Evolutionary conservation across 2,888 invertebrate species (phyloP).

Genomic region (Parelbella ahira): DNA sequence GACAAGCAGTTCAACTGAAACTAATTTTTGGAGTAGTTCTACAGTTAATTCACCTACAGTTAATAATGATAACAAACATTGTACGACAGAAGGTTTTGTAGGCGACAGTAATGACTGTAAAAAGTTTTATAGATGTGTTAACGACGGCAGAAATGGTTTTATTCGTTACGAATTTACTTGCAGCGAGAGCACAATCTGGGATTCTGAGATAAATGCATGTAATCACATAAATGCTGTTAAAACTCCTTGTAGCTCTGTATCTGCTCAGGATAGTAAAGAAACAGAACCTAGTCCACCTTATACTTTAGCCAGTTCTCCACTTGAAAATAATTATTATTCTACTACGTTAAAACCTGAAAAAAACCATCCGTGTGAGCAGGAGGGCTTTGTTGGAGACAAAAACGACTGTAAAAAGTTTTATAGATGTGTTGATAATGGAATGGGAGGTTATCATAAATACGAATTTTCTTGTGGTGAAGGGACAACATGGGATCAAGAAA

Average conservation of each 20-base stretch:
- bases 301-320: slow-evolving; percentile 2
- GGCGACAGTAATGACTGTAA: slow-evolving; percentile 77
- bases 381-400: slow-evolving; percentile 85
- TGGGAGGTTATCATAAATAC: slow-evolving; percentile 82
- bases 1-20: slow-evolving; percentile 6
- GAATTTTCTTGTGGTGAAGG: slow-evolving; percentile 87
- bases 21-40: slow-evolving; percentile 3
- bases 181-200: slow-evolving; percentile 84
- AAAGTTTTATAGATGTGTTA: slow-evolving; percentile 88
- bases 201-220: slow-evolving; percentile 74
- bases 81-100: slow-evolving; percentile 14
- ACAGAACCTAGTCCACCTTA: too few species aligned
- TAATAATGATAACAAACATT: not conserved
- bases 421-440: slow-evolving; percentile 84
- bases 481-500: slow-evolving; percentile 86
- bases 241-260: slow-evolving; percentile 15
- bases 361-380: slow-evolving; percentile 61
- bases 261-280: not conserved
- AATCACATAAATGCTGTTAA: slow-evolving; percentile 54
- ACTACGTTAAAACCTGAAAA: slow-evolving; percentile 5
- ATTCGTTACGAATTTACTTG: slow-evolving; percentile 83
- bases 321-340: slow-evolving; percentile 3
- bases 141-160: slow-evolving; percentile 74
- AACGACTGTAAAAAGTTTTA: slow-evolving; percentile 88
- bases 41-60: slow-evolving; percentile 2